Percentiles rank a stretch among this genome's conserved stretches.
Evolutionary conservation across 1,140 invertebrate genomes (phyloP).

Genomic region (Papilio polytes): DNA sequence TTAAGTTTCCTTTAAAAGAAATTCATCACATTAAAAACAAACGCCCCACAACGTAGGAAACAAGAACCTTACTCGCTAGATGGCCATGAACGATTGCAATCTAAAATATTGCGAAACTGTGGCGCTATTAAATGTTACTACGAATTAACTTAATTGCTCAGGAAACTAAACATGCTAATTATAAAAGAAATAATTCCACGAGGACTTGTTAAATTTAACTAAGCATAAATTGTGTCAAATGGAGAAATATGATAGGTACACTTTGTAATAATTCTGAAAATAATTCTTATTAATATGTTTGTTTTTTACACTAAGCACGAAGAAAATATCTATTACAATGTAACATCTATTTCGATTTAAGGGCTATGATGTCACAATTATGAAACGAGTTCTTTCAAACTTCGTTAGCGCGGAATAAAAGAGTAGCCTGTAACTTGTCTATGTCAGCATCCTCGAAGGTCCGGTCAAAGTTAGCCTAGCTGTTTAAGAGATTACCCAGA

Average conservation of each 20-base stretch:
- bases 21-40: background rate
- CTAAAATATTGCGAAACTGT: constrained; percentile 20
- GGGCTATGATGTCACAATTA: too few species aligned
- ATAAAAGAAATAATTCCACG: background rate
- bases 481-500: too few species aligned
- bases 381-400: too few species aligned
- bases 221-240: background rate
- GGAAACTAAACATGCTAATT: constrained; percentile 23
- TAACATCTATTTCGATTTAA: too few species aligned
- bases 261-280: background rate
- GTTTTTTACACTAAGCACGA: background rate
- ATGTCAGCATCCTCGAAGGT: too few species aligned
- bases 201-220: background rate
- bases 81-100: constrained; percentile 24
- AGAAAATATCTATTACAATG: background rate
- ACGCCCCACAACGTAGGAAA: background rate
- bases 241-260: background rate
- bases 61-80: constrained; percentile 5
- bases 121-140: constrained; percentile 13
- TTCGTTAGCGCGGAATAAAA: too few species aligned
- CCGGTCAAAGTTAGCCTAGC: too few species aligned
- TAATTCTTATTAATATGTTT: background rate
- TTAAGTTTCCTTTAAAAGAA: too few species aligned
- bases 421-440: too few species aligned
- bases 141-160: constrained; percentile 10